Evolutionary conservation across 2,113 vertebrate genomes (phyloP).

Genomic region (Dasyornis broadbenti): DNA sequence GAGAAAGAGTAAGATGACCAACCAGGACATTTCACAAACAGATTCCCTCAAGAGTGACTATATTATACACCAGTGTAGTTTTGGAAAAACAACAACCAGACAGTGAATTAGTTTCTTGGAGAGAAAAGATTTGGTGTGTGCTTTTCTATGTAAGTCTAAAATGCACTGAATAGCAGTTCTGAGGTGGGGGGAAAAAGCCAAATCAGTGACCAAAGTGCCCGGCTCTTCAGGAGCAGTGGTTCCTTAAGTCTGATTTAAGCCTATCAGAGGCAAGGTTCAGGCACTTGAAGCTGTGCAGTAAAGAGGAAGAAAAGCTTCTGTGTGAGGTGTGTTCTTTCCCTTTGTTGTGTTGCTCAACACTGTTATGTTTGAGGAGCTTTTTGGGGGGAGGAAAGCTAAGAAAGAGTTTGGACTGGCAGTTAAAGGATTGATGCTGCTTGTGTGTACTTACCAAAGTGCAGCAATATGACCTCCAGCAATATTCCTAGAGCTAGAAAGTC

Average conservation of each 20-base stretch:
- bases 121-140: neutral
- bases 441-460: neutral
- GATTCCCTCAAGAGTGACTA: neutral
- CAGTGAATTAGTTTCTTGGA: neutral
- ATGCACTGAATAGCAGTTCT: neutral
- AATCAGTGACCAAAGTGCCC: neutral
- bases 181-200: neutral
- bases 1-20: neutral
- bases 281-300: neutral
- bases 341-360: neutral
- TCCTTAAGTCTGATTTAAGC: neutral
- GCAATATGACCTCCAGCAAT: neutral
- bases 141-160: neutral
- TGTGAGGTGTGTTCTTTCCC: accelerated
- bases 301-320: neutral
- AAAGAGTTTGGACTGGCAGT: neutral
- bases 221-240: neutral
- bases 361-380: neutral
- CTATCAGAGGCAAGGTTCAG: neutral
- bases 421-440: neutral
- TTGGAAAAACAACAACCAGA: neutral
- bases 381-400: accelerated
- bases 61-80: neutral
- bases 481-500: neutral
- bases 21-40: neutral